A percentile compares a stretch with the other conserved stretches of the same genome.
These are phyloP conservation scores for Pelobates cultripes DNA, from an alignment of 2,797 vertebrate genomes.

Conservation along the genomic window DNA sequence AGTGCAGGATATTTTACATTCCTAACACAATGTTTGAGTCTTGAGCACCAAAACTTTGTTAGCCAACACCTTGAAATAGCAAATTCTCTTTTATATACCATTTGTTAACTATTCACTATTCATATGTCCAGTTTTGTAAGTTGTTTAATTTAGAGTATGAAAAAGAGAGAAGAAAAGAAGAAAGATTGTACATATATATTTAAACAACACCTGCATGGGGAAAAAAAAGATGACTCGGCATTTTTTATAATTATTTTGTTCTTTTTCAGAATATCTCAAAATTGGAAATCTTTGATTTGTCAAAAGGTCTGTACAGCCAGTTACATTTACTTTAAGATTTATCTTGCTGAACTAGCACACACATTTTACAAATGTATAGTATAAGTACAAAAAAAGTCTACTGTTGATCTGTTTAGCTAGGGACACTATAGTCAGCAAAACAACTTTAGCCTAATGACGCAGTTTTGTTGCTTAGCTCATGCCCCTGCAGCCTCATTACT, in stretches of 20 bases:
- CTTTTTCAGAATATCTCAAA: background rate
- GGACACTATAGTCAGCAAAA: too few species aligned
- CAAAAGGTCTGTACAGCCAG: background rate
- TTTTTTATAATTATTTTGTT: background rate
- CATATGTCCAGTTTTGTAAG: background rate
- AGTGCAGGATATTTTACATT: slow-evolving; percentile 30
- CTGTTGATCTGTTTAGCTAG: too few species aligned
- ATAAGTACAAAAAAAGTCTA: too few species aligned
- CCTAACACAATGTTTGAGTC: slow-evolving; percentile 11
- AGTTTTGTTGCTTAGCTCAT: too few species aligned
- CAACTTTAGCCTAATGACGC: too few species aligned
- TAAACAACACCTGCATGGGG: background rate
- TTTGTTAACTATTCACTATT: background rate
- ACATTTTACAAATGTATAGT: too few species aligned
- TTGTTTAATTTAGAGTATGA: background rate
- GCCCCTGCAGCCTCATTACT: too few species aligned
- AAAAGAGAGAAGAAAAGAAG: background rate
- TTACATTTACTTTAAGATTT: slow-evolving; percentile 12
- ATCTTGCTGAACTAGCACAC: background rate
- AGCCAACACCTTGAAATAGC: background rate
- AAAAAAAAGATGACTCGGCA: background rate
- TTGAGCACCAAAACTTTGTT: background rate
- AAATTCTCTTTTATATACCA: background rate
- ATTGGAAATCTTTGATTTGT: background rate
- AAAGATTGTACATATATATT: background rate